Conservation (phyloP, 2,797 vertebrate species). For the Serranus cabrilla region DNA sequence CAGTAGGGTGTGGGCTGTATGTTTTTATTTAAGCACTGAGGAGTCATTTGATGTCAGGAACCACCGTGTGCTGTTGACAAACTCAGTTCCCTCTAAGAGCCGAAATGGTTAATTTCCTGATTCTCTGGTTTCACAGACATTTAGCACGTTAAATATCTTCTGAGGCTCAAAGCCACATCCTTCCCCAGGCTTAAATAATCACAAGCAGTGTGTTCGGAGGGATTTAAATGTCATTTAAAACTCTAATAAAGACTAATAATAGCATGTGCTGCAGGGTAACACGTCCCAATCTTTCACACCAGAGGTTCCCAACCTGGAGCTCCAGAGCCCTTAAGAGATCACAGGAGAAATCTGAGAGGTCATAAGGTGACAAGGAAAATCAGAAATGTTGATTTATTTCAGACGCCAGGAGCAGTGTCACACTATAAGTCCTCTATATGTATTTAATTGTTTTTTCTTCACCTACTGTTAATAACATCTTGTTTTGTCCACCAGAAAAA, state of each 20-base stretch:
- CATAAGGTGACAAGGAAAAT: background rate
- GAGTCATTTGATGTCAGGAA: background rate
- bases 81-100: background rate
- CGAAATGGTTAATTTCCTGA: background rate
- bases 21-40: background rate
- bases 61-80: background rate
- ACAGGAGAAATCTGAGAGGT: background rate
- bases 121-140: background rate
- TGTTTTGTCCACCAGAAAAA: no score
- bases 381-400: background rate
- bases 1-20: background rate
- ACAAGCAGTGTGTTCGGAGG: background rate
- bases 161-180: constrained; percentile 16
- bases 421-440: background rate
- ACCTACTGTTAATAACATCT: background rate
- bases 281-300: background rate
- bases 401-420: background rate
- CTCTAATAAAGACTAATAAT: constrained; percentile 6
- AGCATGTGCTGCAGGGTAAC: background rate
- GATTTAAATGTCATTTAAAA: background rate
- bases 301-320: no score
- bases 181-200: constrained; percentile 1
- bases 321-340: background rate
- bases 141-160: background rate
- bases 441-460: background rate